These are phyloP conservation scores for Drosophila borborema DNA, from an alignment of 2,888 invertebrate genomes.

Conservation along the genomic window DNA sequence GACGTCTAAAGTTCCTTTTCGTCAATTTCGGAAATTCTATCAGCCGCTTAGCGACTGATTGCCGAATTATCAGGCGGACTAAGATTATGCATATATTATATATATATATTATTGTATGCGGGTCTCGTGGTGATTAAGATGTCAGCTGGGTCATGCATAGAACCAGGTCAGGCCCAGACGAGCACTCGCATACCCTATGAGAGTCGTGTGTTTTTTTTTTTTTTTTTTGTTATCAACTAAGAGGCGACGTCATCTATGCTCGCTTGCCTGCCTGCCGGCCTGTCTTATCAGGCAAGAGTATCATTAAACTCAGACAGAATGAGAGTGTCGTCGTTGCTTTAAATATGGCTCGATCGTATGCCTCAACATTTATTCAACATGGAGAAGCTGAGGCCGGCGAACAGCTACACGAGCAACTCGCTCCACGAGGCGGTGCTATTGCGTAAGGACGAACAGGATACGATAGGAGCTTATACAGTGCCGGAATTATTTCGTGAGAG, in stretches of 20 bases:
- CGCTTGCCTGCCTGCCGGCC: not conserved
- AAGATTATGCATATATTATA: not conserved
- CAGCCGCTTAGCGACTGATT: slow-evolving; percentile 8
- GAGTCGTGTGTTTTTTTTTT: not conserved
- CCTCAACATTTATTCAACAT: slow-evolving; percentile 47
- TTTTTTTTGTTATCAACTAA: not conserved
- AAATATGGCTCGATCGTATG: slow-evolving; percentile 42
- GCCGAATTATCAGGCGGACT: slow-evolving; percentile 17
- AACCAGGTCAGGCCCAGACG: slow-evolving; percentile 6
- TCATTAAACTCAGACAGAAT: not conserved
- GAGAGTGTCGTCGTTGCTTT: slow-evolving; percentile 25
- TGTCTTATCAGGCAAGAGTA: slow-evolving; percentile 29
- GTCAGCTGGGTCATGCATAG: slow-evolving; percentile 46
- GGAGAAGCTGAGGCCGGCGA: slow-evolving; percentile 86
- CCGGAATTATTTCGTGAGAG: slow-evolving; percentile 89
- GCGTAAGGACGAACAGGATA: slow-evolving; percentile 86
- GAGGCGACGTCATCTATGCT: slow-evolving; percentile 1
- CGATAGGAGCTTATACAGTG: slow-evolving; percentile 88
- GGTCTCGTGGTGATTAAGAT: slow-evolving; percentile 40
- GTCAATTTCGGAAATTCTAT: slow-evolving; percentile 7
- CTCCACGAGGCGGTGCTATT: slow-evolving; percentile 89
- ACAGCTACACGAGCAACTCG: slow-evolving; percentile 86
- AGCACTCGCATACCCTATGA: not conserved
- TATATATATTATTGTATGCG: not conserved
- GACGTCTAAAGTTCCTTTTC: slow-evolving; percentile 5